Percentiles rank a stretch among this genome's conserved stretches.
Conservation (phyloP, 2,113 vertebrate genomes). For the Grantiella picta region DNA sequence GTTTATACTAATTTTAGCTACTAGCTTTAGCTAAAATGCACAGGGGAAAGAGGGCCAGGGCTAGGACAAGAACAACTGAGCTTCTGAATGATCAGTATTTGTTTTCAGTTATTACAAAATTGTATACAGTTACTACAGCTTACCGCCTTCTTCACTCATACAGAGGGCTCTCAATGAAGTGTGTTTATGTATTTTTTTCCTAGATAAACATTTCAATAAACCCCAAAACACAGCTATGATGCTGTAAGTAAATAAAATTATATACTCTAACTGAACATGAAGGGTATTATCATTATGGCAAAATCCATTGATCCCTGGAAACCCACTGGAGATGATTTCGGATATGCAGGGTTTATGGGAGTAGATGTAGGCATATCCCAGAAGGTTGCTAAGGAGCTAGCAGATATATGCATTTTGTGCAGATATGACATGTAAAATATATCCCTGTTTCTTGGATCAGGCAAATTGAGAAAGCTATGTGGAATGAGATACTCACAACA, state of each 20-base stretch:
- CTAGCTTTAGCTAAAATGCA: background rate
- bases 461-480: background rate
- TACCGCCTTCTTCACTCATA: background rate
- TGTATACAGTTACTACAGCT: background rate
- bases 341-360: background rate
- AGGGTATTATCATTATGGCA: background rate
- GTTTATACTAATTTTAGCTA: background rate
- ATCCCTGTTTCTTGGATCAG: slow-evolving; percentile 6
- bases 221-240: background rate
- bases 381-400: slow-evolving; percentile 47
- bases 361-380: background rate
- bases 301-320: slow-evolving; percentile 17
- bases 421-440: slow-evolving; percentile 4
- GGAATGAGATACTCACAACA: background rate
- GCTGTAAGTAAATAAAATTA: background rate
- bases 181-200: background rate
- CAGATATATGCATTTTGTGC: slow-evolving; percentile 7
- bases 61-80: background rate
- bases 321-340: background rate
- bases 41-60: background rate
- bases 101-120: background rate
- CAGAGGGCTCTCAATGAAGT: background rate
- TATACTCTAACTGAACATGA: background rate
- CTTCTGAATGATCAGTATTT: background rate
- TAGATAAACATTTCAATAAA: background rate